phyloP scores from a whole-genome alignment of 1,140 invertebrate genomes.

The Gryon sp. region DNA sequence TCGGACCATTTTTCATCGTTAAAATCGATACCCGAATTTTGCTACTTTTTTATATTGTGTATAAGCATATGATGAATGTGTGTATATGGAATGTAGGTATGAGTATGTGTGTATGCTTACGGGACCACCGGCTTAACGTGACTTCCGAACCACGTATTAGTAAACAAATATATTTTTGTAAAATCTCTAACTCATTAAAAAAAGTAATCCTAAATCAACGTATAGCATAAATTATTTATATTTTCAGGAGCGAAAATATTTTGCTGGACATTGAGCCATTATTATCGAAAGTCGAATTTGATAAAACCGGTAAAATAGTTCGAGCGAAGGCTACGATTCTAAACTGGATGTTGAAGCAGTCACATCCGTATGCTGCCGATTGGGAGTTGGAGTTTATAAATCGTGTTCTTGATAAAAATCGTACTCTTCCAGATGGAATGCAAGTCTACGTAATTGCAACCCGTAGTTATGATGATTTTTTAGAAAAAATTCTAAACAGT shows the following conservation, averaged over 20 bases:
- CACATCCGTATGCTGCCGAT: slow-evolving; percentile 61
- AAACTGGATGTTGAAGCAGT: slow-evolving; percentile 76
- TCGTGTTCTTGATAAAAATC: slow-evolving; percentile 67
- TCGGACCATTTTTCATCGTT: too few species aligned
- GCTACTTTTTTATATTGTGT: too few species aligned
- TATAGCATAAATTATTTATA: background rate
- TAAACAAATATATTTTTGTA: too few species aligned
- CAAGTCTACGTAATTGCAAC: slow-evolving; percentile 73
- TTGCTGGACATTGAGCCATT: slow-evolving; percentile 68
- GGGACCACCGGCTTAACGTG: too few species aligned
- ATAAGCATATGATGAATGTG: too few species aligned
- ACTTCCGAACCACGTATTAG: too few species aligned
- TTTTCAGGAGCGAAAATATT: slow-evolving; percentile 59
- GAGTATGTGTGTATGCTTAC: too few species aligned
- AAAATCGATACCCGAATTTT: too few species aligned
- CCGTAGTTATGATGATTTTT: slow-evolving; percentile 74
- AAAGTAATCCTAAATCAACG: background rate
- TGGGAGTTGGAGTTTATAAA: slow-evolving; percentile 78
- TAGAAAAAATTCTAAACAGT: slow-evolving; percentile 76
- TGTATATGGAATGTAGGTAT: too few species aligned
- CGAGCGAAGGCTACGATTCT: slow-evolving; percentile 75
- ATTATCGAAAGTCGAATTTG: slow-evolving; percentile 68
- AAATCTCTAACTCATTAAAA: too few species aligned
- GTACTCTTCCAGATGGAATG: slow-evolving; percentile 72
- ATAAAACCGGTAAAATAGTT: slow-evolving; percentile 64